Evolutionary conservation across 2,797 vertebrate genomes (phyloP).

Genomic region (Thalassophryne amazonica): DNA sequence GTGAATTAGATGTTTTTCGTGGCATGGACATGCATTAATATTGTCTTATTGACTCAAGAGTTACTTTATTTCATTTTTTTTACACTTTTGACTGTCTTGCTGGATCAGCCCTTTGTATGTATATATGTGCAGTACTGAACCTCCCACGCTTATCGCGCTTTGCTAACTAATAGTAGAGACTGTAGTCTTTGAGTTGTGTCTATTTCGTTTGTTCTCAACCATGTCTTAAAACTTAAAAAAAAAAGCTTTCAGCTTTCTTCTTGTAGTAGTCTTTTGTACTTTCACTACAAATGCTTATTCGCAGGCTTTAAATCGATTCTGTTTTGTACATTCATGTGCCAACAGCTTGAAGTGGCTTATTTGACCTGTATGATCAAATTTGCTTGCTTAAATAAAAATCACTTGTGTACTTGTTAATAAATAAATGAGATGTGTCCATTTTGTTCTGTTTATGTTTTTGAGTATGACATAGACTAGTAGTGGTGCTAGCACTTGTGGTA

Average conservation of each 20-base stretch:
- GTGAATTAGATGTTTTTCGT: conserved; percentile 92
- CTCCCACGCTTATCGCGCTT: conserved; percentile 84
- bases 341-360: conserved; percentile 98
- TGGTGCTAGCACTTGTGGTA: background rate
- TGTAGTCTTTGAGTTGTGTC: conserved; percentile 96
- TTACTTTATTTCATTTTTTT: conserved; percentile 78
- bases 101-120: conserved; percentile 85
- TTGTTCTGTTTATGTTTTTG: conserved; percentile 4
- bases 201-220: conserved; percentile 90
- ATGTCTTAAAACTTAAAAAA: conserved; percentile 87
- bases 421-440: conserved; percentile 29
- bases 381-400: conserved; percentile 99
- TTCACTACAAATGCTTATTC: conserved; percentile 97
- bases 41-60: conserved; percentile 82
- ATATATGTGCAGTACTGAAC: conserved; percentile 91
- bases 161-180: conserved; percentile 87
- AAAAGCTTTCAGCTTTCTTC: conserved; percentile 86
- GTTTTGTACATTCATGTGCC: conserved; percentile 99
- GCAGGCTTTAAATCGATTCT: conserved; percentile 93
- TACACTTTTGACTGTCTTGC: conserved; percentile 83
- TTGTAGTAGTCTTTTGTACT: conserved; percentile 98
- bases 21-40: conserved; percentile 98
- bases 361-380: conserved; percentile 97
- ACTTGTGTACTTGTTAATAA: conserved; percentile 95
- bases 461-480: background rate